Evolutionary conservation across 1,140 invertebrate species (phyloP), one percentile per base, ranked within the genome.

Genomic region (Eurytemora carolleeae): DNA sequence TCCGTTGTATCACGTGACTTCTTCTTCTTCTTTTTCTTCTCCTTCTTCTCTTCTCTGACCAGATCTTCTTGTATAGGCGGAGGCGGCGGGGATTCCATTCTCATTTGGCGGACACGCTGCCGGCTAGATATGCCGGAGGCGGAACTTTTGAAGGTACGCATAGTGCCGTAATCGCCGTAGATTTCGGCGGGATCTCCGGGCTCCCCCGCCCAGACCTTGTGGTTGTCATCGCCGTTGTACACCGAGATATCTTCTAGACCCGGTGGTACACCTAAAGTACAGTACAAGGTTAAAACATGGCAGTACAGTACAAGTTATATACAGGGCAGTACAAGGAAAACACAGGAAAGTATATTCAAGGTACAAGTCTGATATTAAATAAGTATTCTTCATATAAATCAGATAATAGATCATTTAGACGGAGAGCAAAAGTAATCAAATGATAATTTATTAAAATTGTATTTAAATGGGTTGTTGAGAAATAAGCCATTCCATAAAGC

Each of bases 191-290:
- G 66, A 16, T 56, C 52, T 19, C 64, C 63, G 22, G 55, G 3
- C 2, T 62, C 54, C 12, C 65, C 66, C 20, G 67, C 64, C 87
- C 87, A 92, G 1, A 92, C 84, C 72, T 94, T 93, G 69, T 92
- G 88, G 68, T 92, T 93, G 69, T 91, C 87, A 68, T 91, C 85
- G 0, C 85, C 86, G 68, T 89, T 89, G 69, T 85, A 88, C 21
- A 87, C 76, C 58, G 84, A 85, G 1, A 82, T 73, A 53, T 85
- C 83, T 20, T 79, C 77, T 16, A 66, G 67, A 26, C 64, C 65
- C n/a, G 57, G 64, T 24, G 66, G 66, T 20, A 55, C 63, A 31
- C 66, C 67, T 56, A 65, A 66, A 55, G 65, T 64, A 62, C 66
- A 64, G 31, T 65, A 67, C 60, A n/a, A n/a, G n/a, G n/a, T n/a